Conservation (phyloP, 2,888 invertebrate species). For the Dicyrtoma fusca region DNA sequence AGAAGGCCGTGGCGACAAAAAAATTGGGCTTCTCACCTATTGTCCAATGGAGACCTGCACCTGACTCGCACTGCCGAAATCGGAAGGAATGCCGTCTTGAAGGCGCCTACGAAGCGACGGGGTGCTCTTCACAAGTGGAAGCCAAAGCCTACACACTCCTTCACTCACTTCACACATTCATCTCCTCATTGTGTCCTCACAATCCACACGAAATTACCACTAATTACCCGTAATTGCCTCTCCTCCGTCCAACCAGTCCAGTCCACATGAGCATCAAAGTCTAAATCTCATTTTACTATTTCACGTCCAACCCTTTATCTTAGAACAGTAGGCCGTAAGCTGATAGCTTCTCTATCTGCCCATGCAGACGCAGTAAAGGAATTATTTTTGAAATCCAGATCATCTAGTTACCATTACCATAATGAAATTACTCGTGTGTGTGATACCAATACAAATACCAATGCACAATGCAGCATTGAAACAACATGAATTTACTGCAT, state of each 20-base stretch:
- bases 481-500: too few species aligned
- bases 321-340: neutral
- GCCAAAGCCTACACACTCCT: constrained; percentile 16
- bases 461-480: too few species aligned
- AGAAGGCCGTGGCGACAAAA: constrained; percentile 35
- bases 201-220: constrained; percentile 19
- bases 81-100: constrained; percentile 43
- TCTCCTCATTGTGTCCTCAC: constrained; percentile 5
- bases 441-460: too few species aligned
- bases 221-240: constrained; percentile 38
- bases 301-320: neutral
- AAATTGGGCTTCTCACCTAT: constrained; percentile 41
- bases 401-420: too few species aligned
- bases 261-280: neutral
- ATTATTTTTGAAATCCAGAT: too few species aligned
- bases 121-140: constrained; percentile 34
- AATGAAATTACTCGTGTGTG: too few species aligned
- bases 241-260: neutral
- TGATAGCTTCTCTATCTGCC: too few species aligned
- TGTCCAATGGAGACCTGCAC: constrained; percentile 42
- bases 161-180: constrained; percentile 17
- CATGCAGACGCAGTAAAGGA: too few species aligned
- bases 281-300: neutral
- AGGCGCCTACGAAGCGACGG: constrained; percentile 42
- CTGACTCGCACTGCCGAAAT: constrained; percentile 40